Conservation (phyloP, 2,797 vertebrate genomes). For the Heteromormyrus szaboi region DNA sequence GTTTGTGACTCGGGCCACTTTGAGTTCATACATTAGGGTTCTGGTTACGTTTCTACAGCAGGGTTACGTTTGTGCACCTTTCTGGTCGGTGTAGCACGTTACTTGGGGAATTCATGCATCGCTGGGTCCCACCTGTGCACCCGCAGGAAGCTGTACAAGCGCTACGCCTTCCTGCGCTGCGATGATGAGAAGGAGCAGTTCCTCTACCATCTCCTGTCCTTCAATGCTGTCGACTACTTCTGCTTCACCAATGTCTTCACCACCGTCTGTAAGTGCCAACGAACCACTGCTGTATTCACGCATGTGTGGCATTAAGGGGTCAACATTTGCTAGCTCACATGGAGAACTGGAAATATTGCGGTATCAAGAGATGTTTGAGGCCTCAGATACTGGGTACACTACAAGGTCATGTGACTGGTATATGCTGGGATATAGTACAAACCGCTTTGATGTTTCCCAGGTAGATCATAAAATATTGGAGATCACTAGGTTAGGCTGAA, state of each 20-base stretch:
- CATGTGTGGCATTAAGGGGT: neutral
- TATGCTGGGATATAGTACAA: neutral
- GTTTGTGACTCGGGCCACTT: neutral
- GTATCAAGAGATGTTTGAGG: neutral
- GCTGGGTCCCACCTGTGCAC: neutral
- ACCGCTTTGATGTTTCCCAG: neutral
- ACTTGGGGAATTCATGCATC: neutral
- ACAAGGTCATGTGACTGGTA: neutral
- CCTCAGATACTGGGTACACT: neutral
- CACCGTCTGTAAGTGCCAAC: slow-evolving; percentile 83
- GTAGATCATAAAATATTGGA: neutral
- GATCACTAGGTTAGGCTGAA: neutral
- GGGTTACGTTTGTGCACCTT: neutral
- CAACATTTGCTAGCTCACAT: neutral
- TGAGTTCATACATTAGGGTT: neutral
- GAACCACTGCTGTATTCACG: neutral
- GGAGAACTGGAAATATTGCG: neutral
- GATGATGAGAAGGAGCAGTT: slow-evolving; percentile 99
- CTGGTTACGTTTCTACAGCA: neutral
- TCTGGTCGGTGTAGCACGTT: neutral
- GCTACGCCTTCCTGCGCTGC: slow-evolving; percentile 93
- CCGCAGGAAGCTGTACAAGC: slow-evolving; percentile 91
- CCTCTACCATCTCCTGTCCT: slow-evolving; percentile 95
- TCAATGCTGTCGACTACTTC: slow-evolving; percentile 97
- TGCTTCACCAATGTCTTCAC: slow-evolving; percentile 99